Percentiles rank a stretch among this genome's conserved stretches.
phyloP scores from a whole-genome alignment of 2,113 vertebrate genomes.

The Zosterops pallidus region DNA sequence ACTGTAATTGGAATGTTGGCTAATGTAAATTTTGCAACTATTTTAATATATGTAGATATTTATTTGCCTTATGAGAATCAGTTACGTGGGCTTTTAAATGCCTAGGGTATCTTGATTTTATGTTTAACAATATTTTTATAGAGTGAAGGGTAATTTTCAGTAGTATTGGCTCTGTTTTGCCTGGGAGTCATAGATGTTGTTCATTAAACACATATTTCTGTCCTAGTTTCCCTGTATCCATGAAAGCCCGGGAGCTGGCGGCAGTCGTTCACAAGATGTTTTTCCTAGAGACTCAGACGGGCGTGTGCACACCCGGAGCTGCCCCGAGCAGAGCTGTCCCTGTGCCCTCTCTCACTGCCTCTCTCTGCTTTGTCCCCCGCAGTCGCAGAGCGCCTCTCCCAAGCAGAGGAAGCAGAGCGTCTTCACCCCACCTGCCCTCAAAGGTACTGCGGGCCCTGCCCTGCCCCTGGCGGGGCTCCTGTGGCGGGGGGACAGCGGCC shows the following conservation, averaged over 20 bases:
- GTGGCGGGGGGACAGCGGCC: fast-evolving
- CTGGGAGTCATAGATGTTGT: not conserved
- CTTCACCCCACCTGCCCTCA: constrained; percentile 83
- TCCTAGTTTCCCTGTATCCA: not conserved
- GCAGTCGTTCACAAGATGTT: fast-evolving
- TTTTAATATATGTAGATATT: not conserved
- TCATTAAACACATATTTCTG: not conserved
- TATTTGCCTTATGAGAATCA: not conserved
- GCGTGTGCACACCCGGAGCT: not conserved
- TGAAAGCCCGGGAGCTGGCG: not conserved
- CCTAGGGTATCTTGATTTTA: not conserved
- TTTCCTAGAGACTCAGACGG: not conserved
- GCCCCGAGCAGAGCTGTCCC: no score
- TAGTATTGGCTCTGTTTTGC: not conserved
- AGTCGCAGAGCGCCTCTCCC: constrained; percentile 78
- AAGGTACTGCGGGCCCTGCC: constrained; percentile 81
- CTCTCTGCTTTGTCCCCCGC: not conserved
- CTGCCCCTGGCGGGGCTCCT: not conserved
- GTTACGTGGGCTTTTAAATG: not conserved
- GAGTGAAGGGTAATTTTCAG: not conserved
- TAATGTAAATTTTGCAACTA: not conserved
- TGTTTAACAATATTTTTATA: not conserved
- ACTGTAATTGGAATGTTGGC: not conserved
- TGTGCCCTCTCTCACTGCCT: not conserved
- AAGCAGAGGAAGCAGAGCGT: constrained; percentile 91